A percentile compares a stretch with the other conserved stretches of the same genome.
These are phyloP conservation scores for Pygmarrhopalites habei DNA, from an alignment of 1,140 invertebrate species.

Conservation along the genomic window DNA sequence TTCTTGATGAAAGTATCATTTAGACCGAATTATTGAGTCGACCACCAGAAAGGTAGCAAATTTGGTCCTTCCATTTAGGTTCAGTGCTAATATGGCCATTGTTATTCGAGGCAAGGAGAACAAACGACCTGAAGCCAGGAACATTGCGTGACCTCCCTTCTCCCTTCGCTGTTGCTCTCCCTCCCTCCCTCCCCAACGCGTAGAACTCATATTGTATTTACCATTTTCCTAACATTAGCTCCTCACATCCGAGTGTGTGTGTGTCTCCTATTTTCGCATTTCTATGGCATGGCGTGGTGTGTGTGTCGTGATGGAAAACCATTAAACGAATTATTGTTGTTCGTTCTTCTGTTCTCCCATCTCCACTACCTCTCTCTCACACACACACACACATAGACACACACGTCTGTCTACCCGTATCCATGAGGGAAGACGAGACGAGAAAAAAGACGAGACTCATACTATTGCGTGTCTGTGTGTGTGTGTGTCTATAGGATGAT, in stretches of 20 bases:
- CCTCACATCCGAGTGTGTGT: not conserved
- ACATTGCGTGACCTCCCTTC: slow-evolving; percentile 22
- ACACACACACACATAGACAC: not conserved
- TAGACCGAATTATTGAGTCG: not conserved
- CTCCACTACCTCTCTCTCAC: not conserved
- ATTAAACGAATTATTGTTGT: slow-evolving; percentile 37
- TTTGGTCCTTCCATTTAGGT: slow-evolving; percentile 21
- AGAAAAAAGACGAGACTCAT: not conserved
- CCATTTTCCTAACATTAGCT: not conserved
- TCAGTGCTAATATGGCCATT: slow-evolving; percentile 21
- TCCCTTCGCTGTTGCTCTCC: not conserved
- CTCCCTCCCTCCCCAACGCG: not conserved
- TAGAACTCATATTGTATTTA: slow-evolving; percentile 2
- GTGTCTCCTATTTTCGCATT: slow-evolving; percentile 17
- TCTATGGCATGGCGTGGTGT: slow-evolving; percentile 22
- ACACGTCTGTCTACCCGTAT: no score
- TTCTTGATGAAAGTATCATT: not conserved
- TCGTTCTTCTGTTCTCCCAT: not conserved
- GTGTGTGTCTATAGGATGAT: not conserved
- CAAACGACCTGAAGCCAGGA: slow-evolving; percentile 18
- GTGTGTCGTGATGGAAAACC: slow-evolving; percentile 36
- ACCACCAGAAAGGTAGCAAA: slow-evolving; percentile 17
- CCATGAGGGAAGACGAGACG: no score
- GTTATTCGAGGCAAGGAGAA: slow-evolving; percentile 26
- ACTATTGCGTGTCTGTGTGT: not conserved